Evolutionary conservation across 2,113 vertebrate genomes (phyloP).

Genomic region (Chloropsis cyanopogon): DNA sequence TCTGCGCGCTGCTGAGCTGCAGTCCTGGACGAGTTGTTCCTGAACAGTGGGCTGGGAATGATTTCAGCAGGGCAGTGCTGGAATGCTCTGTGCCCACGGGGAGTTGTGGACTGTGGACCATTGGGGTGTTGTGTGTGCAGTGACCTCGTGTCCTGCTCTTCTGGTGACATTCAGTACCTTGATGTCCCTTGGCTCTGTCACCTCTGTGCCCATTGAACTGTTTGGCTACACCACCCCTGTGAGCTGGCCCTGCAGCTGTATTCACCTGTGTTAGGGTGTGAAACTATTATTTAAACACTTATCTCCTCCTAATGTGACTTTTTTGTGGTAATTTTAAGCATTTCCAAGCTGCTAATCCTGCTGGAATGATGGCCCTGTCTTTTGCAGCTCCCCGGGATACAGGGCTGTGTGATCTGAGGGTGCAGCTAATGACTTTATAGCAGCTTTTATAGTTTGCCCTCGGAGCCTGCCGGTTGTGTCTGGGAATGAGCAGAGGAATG

Average conservation of each 20-base stretch:
- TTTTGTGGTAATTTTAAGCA: not conserved
- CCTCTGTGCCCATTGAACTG: not conserved
- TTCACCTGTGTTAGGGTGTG: not conserved
- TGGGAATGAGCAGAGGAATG: not conserved
- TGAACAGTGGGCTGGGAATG: not conserved
- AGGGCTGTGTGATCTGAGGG: accelerated
- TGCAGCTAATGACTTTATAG: not conserved
- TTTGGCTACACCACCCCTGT: accelerated
- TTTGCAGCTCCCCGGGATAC: not conserved
- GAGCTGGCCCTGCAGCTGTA: not conserved
- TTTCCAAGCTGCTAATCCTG: not conserved
- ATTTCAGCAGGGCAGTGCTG: not conserved
- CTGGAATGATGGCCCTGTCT: not conserved
- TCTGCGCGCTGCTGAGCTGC: not conserved
- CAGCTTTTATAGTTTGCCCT: not conserved
- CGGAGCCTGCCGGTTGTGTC: not conserved
- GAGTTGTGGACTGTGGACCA: not conserved
- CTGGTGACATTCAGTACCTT: not conserved
- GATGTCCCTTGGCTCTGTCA: not conserved
- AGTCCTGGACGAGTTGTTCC: not conserved
- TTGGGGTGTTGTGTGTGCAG: not conserved
- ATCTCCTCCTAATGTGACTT: not conserved
- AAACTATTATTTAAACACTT: not conserved
- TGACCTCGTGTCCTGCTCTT: not conserved
- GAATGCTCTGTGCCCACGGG: not conserved